A percentile compares a stretch with the other conserved stretches of the same genome.
Evolutionary conservation across 2,888 invertebrate genomes (phyloP).

Genomic region (Frankliniella fusca): DNA sequence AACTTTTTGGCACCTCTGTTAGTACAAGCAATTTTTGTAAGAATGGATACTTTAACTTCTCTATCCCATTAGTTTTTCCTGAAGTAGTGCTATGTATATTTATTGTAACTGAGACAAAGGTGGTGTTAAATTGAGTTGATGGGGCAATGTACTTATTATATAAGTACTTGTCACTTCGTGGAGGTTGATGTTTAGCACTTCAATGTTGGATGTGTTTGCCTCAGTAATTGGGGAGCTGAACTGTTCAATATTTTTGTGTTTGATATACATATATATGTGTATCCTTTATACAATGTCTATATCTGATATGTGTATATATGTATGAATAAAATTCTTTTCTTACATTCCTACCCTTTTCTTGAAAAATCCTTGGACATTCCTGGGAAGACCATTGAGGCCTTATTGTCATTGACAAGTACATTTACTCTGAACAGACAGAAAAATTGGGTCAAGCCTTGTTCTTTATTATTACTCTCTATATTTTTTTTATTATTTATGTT

Average conservation of each 20-base stretch:
- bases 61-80: background rate
- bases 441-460: too few relatives aligned
- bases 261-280: constrained; percentile 2
- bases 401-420: too few relatives aligned
- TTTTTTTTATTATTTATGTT: too few relatives aligned
- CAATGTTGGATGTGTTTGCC: background rate
- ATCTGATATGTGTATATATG: constrained; percentile 15
- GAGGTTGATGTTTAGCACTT: background rate
- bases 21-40: constrained; percentile 19
- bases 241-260: background rate
- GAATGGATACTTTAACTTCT: background rate
- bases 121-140: background rate
- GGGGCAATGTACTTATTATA: constrained; percentile 6
- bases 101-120: constrained; percentile 6
- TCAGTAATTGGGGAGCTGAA: background rate
- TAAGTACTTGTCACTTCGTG: background rate
- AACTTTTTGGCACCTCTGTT: background rate
- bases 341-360: background rate
- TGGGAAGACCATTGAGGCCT: too few relatives aligned
- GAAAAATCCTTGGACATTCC: background rate
- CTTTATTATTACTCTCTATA: too few relatives aligned
- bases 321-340: background rate
- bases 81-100: constrained; percentile 1
- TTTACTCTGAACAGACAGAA: too few relatives aligned
- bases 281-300: constrained; percentile 10